These are phyloP conservation scores for Catharus bicknelli DNA, from an alignment of 2,113 vertebrate genomes.

Conservation along the genomic window DNA sequence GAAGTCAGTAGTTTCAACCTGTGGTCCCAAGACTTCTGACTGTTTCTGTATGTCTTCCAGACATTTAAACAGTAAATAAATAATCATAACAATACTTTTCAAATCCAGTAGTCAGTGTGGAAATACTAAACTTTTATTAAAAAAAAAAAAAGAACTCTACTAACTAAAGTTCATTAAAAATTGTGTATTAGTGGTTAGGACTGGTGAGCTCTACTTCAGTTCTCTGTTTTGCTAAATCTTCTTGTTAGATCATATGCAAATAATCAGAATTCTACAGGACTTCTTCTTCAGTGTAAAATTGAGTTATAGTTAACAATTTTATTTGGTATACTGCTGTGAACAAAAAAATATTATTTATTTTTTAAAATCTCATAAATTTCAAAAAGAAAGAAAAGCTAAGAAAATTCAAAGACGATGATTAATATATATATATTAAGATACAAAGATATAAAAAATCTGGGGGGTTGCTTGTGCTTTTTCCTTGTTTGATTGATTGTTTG, in stretches of 20 bases:
- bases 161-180: not conserved
- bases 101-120: not conserved
- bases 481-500: not conserved
- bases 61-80: not conserved
- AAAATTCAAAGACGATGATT: not conserved
- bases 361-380: not conserved
- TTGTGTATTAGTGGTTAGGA: not conserved
- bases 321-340: not conserved
- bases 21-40: not conserved
- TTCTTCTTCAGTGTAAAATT: not conserved
- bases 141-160: not conserved
- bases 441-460: not conserved
- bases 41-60: not conserved
- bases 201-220: not conserved
- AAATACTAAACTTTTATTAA: not conserved
- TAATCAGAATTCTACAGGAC: not conserved
- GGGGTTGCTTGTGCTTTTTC: fast-evolving
- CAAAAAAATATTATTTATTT: not conserved
- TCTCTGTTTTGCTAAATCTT: not conserved
- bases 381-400: not conserved
- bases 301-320: not conserved
- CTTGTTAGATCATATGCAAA: not conserved
- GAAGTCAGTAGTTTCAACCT: not conserved
- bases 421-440: not conserved
- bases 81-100: not conserved